Evolutionary conservation across 1,140 invertebrate genomes (phyloP).

Genomic region (Drosophila lacteicornis): DNA sequence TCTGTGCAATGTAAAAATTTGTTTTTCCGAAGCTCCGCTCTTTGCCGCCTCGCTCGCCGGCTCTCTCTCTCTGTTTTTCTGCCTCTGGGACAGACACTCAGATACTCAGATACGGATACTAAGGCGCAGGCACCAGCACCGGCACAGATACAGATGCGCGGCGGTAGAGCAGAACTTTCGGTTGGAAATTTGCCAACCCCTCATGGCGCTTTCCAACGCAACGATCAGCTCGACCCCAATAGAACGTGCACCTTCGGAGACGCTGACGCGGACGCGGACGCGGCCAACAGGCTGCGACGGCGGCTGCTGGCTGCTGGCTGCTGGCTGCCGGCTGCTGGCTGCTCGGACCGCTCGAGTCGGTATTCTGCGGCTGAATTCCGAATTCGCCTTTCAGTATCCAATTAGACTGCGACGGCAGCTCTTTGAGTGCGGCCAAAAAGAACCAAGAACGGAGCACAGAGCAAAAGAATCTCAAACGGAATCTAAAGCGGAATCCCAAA

Average conservation of each 20-base stretch:
- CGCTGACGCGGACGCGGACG: slow-evolving; percentile 22
- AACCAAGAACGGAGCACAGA: slow-evolving; percentile 25
- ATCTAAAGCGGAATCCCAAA: slow-evolving; percentile 5
- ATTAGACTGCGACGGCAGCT: slow-evolving; percentile 79
- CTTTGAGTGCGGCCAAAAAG: slow-evolving; percentile 53
- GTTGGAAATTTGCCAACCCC: slow-evolving; percentile 77
- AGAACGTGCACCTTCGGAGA: slow-evolving; percentile 22
- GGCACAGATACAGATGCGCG: slow-evolving; percentile 27
- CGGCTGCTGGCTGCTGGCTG: slow-evolving; percentile 68
- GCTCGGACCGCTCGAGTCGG: slow-evolving; percentile 76
- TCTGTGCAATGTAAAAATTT: slow-evolving; percentile 32
- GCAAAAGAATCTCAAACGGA: slow-evolving; percentile 9
- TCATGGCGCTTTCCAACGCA: slow-evolving; percentile 69
- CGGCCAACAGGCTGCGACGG: slow-evolving; percentile 76
- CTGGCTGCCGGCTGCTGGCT: slow-evolving; percentile 21
- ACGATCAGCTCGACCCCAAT: slow-evolving; percentile 75
- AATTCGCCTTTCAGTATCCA: slow-evolving; percentile 81
- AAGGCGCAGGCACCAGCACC: neutral
- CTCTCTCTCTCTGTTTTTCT: slow-evolving; percentile 4
- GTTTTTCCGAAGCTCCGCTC: slow-evolving; percentile 71
- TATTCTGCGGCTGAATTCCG: slow-evolving; percentile 62
- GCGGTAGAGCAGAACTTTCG: slow-evolving; percentile 62
- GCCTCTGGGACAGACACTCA: slow-evolving; percentile 12
- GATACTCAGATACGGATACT: slow-evolving; percentile 21
- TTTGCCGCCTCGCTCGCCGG: slow-evolving; percentile 21